Evolutionary conservation across 2,888 invertebrate species (phyloP).

Genomic region (Cylloceria caligata): DNA sequence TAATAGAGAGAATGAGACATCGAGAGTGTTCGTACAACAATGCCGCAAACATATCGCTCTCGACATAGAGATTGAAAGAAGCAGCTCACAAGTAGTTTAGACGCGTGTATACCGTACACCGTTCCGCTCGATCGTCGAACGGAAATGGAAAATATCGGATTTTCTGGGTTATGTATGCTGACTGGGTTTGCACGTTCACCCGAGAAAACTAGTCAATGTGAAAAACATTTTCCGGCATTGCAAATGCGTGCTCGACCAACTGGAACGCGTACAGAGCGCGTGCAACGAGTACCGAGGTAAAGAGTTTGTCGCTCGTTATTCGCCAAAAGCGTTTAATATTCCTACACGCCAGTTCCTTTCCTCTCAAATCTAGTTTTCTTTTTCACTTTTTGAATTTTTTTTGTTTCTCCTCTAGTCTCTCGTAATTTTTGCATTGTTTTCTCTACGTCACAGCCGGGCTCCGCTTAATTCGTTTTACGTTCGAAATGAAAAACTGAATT

Average conservation of each 20-base stretch:
- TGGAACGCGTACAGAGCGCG: conserved; percentile 29
- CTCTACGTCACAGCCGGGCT: neutral
- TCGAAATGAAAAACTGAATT: too few relatives aligned
- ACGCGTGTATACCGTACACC: conserved; percentile 5
- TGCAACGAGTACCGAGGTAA: conserved; percentile 18
- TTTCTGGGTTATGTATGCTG: conserved; percentile 8
- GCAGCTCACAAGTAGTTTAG: conserved; percentile 27
- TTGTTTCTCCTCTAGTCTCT: neutral
- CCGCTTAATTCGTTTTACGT: too few relatives aligned
- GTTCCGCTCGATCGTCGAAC: conserved; percentile 43
- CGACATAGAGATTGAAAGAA: conserved; percentile 54
- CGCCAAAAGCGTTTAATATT: conserved; percentile 54
- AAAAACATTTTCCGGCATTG: conserved; percentile 60
- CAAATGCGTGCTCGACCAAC: conserved; percentile 45
- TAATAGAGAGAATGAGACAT: conserved; percentile 39
- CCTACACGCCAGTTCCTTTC: conserved; percentile 18
- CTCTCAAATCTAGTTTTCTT: conserved; percentile 20
- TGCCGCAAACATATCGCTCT: conserved; percentile 5
- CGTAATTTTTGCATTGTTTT: conserved; percentile 5
- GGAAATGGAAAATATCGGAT: conserved; percentile 68
- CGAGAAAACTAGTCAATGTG: conserved; percentile 54
- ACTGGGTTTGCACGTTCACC: conserved; percentile 20
- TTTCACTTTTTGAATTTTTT: conserved; percentile 3
- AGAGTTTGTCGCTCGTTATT: conserved; percentile 52
- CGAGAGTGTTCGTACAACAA: conserved; percentile 32